Conservation (phyloP, 1,140 invertebrate species). For the Cyphomyrmex costatus region DNA sequence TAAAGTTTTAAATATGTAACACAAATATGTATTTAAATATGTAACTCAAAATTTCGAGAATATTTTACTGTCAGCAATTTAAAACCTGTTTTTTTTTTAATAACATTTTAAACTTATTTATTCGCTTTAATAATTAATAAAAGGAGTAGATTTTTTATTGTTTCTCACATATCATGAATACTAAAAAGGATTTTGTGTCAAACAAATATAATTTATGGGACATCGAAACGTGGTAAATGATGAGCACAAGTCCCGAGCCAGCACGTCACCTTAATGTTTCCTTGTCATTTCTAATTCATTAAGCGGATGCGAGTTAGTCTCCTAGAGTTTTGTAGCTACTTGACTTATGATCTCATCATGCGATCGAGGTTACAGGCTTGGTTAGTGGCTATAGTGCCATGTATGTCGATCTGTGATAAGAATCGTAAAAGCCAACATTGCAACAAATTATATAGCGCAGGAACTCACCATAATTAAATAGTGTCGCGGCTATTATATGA, state of each 20-base stretch:
- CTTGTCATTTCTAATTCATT: constrained; percentile 69
- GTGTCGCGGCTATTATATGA: neutral
- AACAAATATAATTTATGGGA: constrained; percentile 36
- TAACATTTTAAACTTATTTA: neutral
- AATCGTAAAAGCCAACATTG: constrained; percentile 47
- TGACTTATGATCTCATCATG: constrained; percentile 32
- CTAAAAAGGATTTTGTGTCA: neutral
- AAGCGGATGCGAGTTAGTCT: constrained; percentile 60
- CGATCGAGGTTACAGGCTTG: constrained; percentile 39
- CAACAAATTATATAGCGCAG: neutral
- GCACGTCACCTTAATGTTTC: constrained; percentile 66
- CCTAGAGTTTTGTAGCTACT: constrained; percentile 28
- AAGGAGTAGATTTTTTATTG: neutral
- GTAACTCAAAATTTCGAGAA: neutral
- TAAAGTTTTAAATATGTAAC: neutral
- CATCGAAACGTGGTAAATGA: constrained; percentile 33
- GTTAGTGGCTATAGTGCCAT: constrained; percentile 62
- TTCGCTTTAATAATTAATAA: neutral
- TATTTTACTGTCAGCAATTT: neutral
- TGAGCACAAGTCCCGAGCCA: constrained; percentile 35
- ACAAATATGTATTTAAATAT: neutral
- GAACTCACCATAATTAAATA: neutral
- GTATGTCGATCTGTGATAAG: constrained; percentile 57
- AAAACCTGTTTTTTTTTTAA: neutral
- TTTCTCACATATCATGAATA: neutral